Percentiles rank a stretch among this genome's conserved stretches.
phyloP scores from a whole-genome alignment of 1,140 invertebrate genomes.

The Ceratina calcarata region DNA sequence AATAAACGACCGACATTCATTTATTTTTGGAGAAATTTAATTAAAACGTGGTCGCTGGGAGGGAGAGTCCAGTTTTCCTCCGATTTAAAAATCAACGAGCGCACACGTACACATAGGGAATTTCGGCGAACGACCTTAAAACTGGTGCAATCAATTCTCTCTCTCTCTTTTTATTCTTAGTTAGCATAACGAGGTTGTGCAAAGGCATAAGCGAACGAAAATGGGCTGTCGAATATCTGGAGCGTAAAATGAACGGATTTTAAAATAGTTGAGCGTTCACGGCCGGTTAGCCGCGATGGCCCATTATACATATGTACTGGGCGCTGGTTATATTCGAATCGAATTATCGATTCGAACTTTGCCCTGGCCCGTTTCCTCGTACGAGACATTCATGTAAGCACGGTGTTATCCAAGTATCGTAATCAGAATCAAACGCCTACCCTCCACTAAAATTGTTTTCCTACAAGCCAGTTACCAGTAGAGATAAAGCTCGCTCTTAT shows the following conservation, averaged over 20 bases:
- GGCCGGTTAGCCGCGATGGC: constrained; percentile 1
- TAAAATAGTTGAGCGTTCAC: constrained; percentile 44
- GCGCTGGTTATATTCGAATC: constrained; percentile 56
- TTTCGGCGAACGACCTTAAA: not conserved
- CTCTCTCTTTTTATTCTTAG: not conserved
- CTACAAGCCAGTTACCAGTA: constrained; percentile 31
- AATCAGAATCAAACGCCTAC: constrained; percentile 59
- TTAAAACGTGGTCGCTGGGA: not conserved
- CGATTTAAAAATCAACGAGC: not conserved
- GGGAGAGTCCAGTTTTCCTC: not conserved
- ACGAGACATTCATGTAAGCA: constrained; percentile 63
- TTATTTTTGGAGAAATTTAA: constrained; percentile 9
- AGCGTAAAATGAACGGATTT: constrained; percentile 56
- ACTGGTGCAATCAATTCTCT: not conserved
- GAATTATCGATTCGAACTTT: constrained; percentile 60
- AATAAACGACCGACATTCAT: not conserved
- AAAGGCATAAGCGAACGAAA: not conserved
- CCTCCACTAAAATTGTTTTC: constrained; percentile 56
- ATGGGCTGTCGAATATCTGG: constrained; percentile 21
- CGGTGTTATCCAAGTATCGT: constrained; percentile 56
- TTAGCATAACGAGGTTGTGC: not conserved
- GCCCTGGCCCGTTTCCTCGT: constrained; percentile 49
- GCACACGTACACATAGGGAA: too few relatives aligned
- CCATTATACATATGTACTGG: constrained; percentile 29
- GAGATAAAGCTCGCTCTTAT: constrained; percentile 50